A percentile compares a stretch with the other conserved stretches of the same genome.
These are phyloP conservation scores for Zoanthus sansibaricus DNA, from an alignment of 92 coral and sea anemone genomes.

Conservation along the genomic window DNA sequence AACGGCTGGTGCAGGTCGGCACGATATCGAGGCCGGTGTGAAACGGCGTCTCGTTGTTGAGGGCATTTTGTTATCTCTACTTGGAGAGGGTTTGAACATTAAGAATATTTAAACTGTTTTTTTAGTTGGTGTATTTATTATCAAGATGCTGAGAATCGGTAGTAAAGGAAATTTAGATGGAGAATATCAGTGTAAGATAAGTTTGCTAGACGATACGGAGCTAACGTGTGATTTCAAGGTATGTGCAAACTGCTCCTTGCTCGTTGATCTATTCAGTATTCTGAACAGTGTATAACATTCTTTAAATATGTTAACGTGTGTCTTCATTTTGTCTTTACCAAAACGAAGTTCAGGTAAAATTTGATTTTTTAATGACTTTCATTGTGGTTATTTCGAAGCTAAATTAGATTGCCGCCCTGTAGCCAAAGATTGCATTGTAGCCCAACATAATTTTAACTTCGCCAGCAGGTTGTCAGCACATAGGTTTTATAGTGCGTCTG, in stretches of 20 bases:
- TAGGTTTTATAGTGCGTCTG: neutral
- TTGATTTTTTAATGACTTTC: neutral
- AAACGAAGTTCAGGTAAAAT: neutral
- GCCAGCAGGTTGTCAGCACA: neutral
- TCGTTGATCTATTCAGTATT: constrained; percentile 12
- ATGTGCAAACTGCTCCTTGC: constrained; percentile 47
- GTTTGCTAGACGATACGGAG: constrained; percentile 97
- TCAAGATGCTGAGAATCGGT: constrained; percentile 81
- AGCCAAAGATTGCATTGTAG: neutral
- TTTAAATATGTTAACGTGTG: neutral
- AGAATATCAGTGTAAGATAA: constrained; percentile 94
- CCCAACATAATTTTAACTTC: neutral
- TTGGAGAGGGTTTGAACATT: neutral
- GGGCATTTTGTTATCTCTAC: constrained; percentile 19
- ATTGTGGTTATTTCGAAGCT: constrained; percentile 17
- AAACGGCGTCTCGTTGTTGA: constrained; percentile 37
- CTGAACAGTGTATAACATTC: neutral
- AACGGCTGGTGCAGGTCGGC: neutral
- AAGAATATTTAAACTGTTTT: neutral
- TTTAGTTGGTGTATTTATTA: constrained; percentile 1
- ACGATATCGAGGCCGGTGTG: constrained; percentile 24
- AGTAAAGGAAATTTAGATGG: constrained; percentile 89
- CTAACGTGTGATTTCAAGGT: constrained; percentile 99
- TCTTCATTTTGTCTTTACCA: neutral
- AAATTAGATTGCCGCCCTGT: neutral